A percentile compares a stretch with the other conserved stretches of the same genome.
Evolutionary conservation across 2,797 vertebrate genomes (phyloP).

Genomic region (Sebastes elongatus): DNA sequence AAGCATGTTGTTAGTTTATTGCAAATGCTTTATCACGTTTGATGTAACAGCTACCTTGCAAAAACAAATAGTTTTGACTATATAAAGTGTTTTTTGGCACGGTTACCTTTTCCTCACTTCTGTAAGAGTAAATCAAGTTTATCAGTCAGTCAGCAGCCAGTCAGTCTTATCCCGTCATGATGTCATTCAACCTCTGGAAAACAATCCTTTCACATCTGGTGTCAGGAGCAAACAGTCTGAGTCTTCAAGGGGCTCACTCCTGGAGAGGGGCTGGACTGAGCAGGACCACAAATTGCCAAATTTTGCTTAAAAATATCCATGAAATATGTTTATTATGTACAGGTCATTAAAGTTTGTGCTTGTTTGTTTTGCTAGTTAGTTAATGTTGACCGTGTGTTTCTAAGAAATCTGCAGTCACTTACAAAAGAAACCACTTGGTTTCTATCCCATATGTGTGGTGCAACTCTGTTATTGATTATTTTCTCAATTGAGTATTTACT

Average conservation of each 20-base stretch:
- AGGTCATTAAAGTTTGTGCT: not conserved
- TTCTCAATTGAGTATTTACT: not conserved
- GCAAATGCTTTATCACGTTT: not conserved
- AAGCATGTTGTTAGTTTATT: not conserved
- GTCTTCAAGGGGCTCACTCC: not conserved
- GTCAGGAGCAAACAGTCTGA: not conserved
- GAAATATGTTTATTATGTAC: not conserved
- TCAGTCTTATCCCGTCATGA: constrained; percentile 24
- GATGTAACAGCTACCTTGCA: not conserved
- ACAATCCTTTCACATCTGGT: constrained; percentile 10
- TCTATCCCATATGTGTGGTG: not conserved
- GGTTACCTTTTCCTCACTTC: not conserved
- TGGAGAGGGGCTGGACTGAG: not conserved
- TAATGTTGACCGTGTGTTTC: not conserved
- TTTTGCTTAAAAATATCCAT: not conserved
- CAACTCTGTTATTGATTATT: not conserved
- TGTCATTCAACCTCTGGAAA: constrained; percentile 19
- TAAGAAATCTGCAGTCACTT: not conserved
- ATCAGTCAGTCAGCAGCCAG: not conserved
- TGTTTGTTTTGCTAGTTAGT: not conserved
- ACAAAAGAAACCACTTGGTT: not conserved
- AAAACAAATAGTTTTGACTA: not conserved
- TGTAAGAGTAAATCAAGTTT: constrained; percentile 1
- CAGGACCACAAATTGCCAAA: not conserved
- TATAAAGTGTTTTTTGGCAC: not conserved